Evolutionary conservation across 92 coral and sea anemone genomes (phyloP).

Genomic region (Heliopora coerulea): DNA sequence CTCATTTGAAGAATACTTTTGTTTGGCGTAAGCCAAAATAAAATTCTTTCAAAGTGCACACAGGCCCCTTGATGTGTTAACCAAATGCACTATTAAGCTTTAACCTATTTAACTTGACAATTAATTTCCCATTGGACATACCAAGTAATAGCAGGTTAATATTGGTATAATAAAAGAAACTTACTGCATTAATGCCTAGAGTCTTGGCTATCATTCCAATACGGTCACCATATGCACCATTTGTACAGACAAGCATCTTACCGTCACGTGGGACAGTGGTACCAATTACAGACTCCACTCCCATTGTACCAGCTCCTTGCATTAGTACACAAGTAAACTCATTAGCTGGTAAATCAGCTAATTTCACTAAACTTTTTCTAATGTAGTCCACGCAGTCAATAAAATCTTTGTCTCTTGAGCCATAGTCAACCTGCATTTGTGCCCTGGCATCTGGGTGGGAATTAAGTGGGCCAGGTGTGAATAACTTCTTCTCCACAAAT

Average conservation of each 20-base stretch:
- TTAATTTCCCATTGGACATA: too few species aligned
- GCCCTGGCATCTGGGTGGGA: constrained; percentile 80
- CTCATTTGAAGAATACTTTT: too few species aligned
- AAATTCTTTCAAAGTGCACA: too few species aligned
- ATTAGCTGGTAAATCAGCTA: constrained; percentile 82
- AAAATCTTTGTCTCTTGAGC: constrained; percentile 88
- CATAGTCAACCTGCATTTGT: constrained; percentile 92
- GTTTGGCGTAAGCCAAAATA: too few species aligned
- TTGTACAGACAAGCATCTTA: constrained; percentile 72
- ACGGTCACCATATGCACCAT: constrained; percentile 95
- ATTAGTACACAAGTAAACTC: constrained; percentile 72
- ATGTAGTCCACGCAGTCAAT: constrained; percentile 71
- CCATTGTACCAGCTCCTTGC: constrained; percentile 93
- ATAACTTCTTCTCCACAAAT: constrained; percentile 77
- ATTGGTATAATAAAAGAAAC: too few species aligned
- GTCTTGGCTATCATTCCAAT: constrained; percentile 82
- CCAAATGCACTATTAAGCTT: too few species aligned
- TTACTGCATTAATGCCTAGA: constrained; percentile 82
- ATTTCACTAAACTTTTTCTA: constrained; percentile 68
- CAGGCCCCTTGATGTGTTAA: too few species aligned
- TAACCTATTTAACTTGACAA: too few species aligned
- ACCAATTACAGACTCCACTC: constrained; percentile 83
- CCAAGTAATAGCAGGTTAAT: too few species aligned
- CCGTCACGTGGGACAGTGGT: constrained; percentile 79
- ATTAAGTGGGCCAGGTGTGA: constrained; percentile 95